Evolutionary conservation across 2,113 vertebrate species (phyloP).

Genomic region (Syngnathoides biaculeatus): DNA sequence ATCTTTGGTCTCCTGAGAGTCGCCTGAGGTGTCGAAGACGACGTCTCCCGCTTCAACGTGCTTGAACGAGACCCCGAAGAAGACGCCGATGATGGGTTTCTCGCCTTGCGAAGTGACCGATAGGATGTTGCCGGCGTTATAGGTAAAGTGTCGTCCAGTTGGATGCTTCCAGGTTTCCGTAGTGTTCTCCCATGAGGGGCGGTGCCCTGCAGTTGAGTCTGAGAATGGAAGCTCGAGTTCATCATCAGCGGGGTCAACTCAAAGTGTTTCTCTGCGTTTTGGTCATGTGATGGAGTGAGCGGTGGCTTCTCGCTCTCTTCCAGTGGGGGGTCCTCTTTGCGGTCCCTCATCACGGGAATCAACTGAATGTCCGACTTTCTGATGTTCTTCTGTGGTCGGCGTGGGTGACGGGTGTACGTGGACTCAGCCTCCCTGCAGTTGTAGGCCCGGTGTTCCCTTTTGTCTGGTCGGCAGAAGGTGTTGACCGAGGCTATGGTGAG

Average conservation of each 20-base stretch:
- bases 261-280: slow-evolving; percentile 67
- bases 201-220: slow-evolving; percentile 56
- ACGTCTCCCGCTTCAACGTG: slow-evolving; percentile 54
- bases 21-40: slow-evolving; percentile 36
- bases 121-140: slow-evolving; percentile 52
- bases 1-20: slow-evolving; percentile 70
- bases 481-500: slow-evolving; percentile 74
- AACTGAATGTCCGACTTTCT: slow-evolving; percentile 90
- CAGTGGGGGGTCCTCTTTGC: slow-evolving; percentile 59
- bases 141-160: slow-evolving; percentile 59
- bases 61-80: slow-evolving; percentile 50
- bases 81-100: slow-evolving; percentile 55
- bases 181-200: slow-evolving; percentile 52
- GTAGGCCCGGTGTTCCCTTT: slow-evolving; percentile 84
- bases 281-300: slow-evolving; percentile 45
- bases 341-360: slow-evolving; percentile 79
- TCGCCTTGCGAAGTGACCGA: slow-evolving; percentile 59
- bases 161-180: slow-evolving; percentile 66
- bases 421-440: slow-evolving; percentile 91
- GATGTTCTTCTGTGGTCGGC: slow-evolving; percentile 87
- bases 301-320: slow-evolving; percentile 46
- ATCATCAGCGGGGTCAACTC: slow-evolving; percentile 69
- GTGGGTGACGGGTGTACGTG: slow-evolving; percentile 82
- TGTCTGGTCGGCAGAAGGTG: slow-evolving; percentile 81
- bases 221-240: slow-evolving; percentile 80